Percentiles rank a stretch among this genome's conserved stretches.
phyloP scores from a whole-genome alignment of 2,797 vertebrate genomes.

The Lophotriccus pileatus region DNA sequence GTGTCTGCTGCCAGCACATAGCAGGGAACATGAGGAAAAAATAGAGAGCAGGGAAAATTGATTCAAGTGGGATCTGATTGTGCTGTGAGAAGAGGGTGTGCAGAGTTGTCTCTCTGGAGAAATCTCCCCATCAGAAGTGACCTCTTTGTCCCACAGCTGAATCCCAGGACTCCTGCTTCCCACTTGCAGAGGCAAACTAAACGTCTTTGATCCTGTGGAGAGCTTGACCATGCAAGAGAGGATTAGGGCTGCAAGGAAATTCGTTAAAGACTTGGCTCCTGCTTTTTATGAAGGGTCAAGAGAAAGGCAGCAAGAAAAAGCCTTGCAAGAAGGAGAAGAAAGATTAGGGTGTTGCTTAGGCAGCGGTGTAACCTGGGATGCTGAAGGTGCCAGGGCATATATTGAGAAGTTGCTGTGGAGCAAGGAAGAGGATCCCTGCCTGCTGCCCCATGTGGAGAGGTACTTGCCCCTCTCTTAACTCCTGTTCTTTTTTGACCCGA shows the following conservation, averaged over 20 bases:
- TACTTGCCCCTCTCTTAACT: not conserved
- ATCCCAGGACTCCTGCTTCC: not conserved
- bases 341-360: not conserved
- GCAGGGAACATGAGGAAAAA: not conserved
- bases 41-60: not conserved
- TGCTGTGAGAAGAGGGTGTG: not conserved
- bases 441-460: not conserved
- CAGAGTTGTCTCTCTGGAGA: not conserved
- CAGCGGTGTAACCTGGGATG: not conserved
- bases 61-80: not conserved
- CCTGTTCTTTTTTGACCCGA: not conserved
- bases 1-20: not conserved
- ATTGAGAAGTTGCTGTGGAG: not conserved
- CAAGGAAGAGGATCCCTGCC: accelerated
- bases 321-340: not conserved
- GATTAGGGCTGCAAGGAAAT: not conserved
- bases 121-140: not conserved
- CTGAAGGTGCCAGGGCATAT: not conserved
- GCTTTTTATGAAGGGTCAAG: not conserved
- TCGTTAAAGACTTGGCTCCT: not conserved
- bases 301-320: not conserved
- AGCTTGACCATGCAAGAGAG: not conserved
- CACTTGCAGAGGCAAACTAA: not conserved
- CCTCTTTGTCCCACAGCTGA: not conserved
- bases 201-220: not conserved